Percentiles rank a stretch among this genome's conserved stretches.
These are phyloP conservation scores for Tympanuchus pallidicinctus DNA, from an alignment of 2,113 vertebrate species.

Conservation along the genomic window DNA sequence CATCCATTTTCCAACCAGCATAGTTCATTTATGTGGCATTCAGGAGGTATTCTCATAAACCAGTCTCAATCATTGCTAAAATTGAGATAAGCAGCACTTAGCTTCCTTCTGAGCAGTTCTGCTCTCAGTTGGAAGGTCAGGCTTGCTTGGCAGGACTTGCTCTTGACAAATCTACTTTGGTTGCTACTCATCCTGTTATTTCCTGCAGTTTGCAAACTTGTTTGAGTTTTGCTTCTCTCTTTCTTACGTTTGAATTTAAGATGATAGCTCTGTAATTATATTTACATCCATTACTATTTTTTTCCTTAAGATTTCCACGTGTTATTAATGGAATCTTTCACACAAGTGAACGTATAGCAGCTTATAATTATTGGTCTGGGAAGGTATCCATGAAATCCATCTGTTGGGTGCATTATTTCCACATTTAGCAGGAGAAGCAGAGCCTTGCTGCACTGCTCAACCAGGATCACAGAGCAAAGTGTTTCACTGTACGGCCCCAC, in stretches of 20 bases:
- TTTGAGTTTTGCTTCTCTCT: not conserved
- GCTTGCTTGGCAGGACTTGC: not conserved
- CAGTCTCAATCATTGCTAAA: not conserved
- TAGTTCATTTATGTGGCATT: accelerated
- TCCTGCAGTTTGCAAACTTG: not conserved
- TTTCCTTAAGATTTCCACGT: not conserved
- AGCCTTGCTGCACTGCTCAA: accelerated
- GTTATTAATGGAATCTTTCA: not conserved
- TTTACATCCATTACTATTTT: accelerated
- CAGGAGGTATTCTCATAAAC: not conserved
- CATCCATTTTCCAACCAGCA: not conserved
- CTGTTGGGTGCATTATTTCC: not conserved
- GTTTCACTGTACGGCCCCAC: accelerated
- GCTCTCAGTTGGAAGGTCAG: accelerated
- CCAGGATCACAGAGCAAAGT: accelerated
- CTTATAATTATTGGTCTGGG: not conserved
- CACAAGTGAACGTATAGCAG: not conserved
- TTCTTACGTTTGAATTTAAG: not conserved
- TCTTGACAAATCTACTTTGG: not conserved
- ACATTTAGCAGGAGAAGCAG: accelerated
- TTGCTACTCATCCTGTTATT: not conserved
- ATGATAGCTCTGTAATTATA: not conserved
- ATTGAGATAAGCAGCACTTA: accelerated
- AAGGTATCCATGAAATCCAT: accelerated
- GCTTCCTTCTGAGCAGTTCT: not conserved